A percentile compares a stretch with the other conserved stretches of the same genome.
These are phyloP conservation scores for Heliothis virescens DNA, from an alignment of 1,140 invertebrate genomes.

Conservation along the genomic window DNA sequence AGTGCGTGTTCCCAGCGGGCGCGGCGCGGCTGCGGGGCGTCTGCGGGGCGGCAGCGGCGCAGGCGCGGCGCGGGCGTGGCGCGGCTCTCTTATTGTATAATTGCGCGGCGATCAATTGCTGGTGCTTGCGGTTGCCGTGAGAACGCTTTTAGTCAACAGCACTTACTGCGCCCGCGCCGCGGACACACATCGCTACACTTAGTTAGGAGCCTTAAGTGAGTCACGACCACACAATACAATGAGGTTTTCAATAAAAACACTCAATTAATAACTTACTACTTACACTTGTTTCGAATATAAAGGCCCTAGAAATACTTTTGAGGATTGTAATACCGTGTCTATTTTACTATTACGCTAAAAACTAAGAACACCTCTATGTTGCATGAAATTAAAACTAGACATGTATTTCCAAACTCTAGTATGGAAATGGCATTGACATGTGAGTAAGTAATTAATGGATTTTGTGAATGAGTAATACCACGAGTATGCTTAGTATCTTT, in stretches of 20 bases:
- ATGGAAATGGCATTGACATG: no score
- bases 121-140: slow-evolving; percentile 56
- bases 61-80: not conserved
- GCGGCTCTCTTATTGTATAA: slow-evolving; percentile 72
- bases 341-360: no score
- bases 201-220: not conserved
- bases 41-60: slow-evolving; percentile 13
- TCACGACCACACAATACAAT: no score
- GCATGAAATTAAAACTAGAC: no score
- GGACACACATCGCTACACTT: slow-evolving; percentile 22
- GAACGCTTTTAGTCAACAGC: slow-evolving; percentile 47
- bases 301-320: no score
- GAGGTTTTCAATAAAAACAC: no score
- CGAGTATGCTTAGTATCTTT: no score
- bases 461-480: not conserved
- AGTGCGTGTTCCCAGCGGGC: slow-evolving; percentile 22
- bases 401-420: no score
- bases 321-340: no score
- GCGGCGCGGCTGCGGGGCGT: slow-evolving; percentile 12
- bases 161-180: slow-evolving; percentile 10
- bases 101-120: slow-evolving; percentile 70
- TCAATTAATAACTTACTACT: no score
- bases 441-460: not conserved
- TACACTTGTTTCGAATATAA: no score
- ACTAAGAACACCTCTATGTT: no score